Evolutionary conservation across 92 coral and sea anemone species (phyloP).

Genomic region (Isaurus tuberculatus): DNA sequence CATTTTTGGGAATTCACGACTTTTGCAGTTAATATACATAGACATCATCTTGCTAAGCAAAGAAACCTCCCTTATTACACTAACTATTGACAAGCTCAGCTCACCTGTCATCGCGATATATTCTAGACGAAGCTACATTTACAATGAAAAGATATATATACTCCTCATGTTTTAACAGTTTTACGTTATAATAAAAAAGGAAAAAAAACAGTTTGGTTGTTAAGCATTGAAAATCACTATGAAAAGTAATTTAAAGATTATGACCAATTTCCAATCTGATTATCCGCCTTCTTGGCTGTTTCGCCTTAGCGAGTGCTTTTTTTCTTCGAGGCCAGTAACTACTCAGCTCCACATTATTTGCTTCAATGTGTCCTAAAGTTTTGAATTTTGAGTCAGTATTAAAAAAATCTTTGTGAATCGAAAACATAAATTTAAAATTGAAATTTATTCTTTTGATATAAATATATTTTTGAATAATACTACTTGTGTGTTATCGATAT

Average conservation of each 20-base stretch:
- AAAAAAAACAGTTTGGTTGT: neutral
- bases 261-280: conserved; percentile 36
- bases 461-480: conserved; percentile 38
- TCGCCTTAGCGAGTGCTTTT: neutral
- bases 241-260: conserved; percentile 24
- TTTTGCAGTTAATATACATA: conserved; percentile 18
- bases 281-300: neutral
- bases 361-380: conserved; percentile 8
- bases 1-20: conserved; percentile 20
- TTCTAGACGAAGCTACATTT: neutral
- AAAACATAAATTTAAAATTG: conserved; percentile 29
- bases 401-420: conserved; percentile 17
- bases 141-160: neutral
- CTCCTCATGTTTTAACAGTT: neutral
- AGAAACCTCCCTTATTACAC: conserved; percentile 2
- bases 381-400: neutral
- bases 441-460: conserved; percentile 39
- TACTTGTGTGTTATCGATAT: neutral
- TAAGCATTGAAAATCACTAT: conserved; percentile 15
- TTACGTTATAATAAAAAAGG: neutral
- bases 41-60: neutral
- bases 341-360: conserved; percentile 2
- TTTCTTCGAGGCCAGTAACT: neutral
- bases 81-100: neutral
- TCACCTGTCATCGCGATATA: neutral